phyloP scores from a whole-genome alignment of 2,113 vertebrate species.

The Alethe diademata region DNA sequence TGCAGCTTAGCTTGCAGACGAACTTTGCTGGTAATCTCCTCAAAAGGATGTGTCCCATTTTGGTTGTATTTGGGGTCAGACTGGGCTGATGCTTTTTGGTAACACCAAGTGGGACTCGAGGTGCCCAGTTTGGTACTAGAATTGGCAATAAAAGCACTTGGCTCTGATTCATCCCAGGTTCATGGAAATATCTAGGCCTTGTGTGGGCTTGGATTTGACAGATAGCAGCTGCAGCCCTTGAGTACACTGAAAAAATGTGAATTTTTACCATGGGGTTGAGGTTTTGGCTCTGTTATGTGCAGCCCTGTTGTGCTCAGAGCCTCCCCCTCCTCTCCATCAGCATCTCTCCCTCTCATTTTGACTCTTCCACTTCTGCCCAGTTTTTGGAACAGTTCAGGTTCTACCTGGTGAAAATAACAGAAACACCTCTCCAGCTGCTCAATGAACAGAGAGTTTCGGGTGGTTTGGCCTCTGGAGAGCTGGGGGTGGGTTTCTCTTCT shows the following conservation, averaged over 20 bases:
- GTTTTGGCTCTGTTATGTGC: not conserved
- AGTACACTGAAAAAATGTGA: not conserved
- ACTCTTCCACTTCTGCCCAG: not conserved
- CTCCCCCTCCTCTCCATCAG: not conserved
- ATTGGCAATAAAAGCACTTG: not conserved
- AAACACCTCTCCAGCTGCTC: not conserved
- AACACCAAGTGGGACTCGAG: not conserved
- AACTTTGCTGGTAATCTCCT: not conserved
- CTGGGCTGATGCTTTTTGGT: not conserved
- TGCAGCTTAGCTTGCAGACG: not conserved
- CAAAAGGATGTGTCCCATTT: not conserved
- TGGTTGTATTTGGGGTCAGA: not conserved
- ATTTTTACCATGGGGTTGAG: not conserved
- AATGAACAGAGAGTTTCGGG: not conserved
- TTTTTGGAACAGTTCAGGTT: not conserved
- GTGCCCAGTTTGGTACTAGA: not conserved
- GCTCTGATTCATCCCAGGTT: not conserved
- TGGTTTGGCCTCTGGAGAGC: not conserved
- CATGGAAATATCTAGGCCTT: not conserved
- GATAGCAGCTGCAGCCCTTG: not conserved
- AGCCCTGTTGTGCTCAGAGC: not conserved
- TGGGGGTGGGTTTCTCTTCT: not conserved
- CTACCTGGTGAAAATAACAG: not conserved
- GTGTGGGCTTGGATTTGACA: not conserved
- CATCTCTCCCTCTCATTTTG: not conserved